These are phyloP conservation scores for Lordiphosa fenestrarum DNA, from an alignment of 2,888 invertebrate species.

Conservation along the genomic window DNA sequence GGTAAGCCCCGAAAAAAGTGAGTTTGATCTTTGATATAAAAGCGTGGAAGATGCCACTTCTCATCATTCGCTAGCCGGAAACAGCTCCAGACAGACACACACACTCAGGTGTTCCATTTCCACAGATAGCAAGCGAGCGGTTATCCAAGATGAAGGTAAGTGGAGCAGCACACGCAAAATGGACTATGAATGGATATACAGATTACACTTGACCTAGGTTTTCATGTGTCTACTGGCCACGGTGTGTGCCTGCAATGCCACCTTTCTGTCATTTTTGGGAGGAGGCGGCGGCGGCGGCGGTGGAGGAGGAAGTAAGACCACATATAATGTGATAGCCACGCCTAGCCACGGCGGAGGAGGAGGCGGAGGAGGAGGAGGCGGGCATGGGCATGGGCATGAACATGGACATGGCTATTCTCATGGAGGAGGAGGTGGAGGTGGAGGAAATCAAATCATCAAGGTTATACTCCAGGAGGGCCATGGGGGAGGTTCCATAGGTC, in stretches of 20 bases:
- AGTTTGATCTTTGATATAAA: slow-evolving; percentile 60
- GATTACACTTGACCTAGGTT: slow-evolving; percentile 45
- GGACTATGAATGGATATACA: slow-evolving; percentile 7
- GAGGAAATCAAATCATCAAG: slow-evolving; percentile 51
- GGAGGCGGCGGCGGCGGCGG: slow-evolving; percentile 40
- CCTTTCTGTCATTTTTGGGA: slow-evolving; percentile 63
- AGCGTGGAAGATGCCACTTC: slow-evolving; percentile 49
- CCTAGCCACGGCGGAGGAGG: slow-evolving; percentile 41
- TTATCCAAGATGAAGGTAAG: slow-evolving; percentile 63
- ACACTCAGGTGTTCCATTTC: slow-evolving; percentile 4
- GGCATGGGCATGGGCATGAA: slow-evolving; percentile 22
- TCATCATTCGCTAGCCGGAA: slow-evolving; percentile 65
- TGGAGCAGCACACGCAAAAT: background rate
- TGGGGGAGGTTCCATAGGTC: slow-evolving; percentile 6
- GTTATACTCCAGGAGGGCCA: slow-evolving; percentile 4
- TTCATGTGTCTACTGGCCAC: slow-evolving; percentile 68
- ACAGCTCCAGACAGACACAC: slow-evolving; percentile 48
- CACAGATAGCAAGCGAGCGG: slow-evolving; percentile 16
- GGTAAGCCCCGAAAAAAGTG: slow-evolving; percentile 15
- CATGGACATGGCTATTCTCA: slow-evolving; percentile 37
- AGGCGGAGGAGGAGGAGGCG: slow-evolving; percentile 21
- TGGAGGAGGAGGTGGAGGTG: slow-evolving; percentile 36
- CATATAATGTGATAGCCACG: slow-evolving; percentile 60
- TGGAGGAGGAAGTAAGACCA: slow-evolving; percentile 37
- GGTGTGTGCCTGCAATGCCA: slow-evolving; percentile 62